Evolutionary conservation across 2,888 invertebrate species (phyloP).

Genomic region (Cotesia congregata): DNA sequence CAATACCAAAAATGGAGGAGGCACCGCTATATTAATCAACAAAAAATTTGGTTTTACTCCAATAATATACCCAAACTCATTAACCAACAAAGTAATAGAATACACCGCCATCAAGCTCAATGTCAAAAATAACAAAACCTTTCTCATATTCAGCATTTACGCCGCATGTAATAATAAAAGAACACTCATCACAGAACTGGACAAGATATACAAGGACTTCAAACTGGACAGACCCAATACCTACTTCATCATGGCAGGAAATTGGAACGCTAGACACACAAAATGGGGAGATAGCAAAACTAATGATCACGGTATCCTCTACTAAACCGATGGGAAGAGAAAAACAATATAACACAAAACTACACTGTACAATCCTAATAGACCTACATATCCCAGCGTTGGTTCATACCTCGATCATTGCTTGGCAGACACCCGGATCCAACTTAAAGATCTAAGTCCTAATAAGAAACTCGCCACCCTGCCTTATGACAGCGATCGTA

Average conservation of each 20-base stretch:
- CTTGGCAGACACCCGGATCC: neutral
- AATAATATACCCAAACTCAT: constrained; percentile 18
- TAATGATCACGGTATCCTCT: constrained; percentile 30
- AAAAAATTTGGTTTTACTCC: neutral
- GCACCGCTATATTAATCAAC: constrained; percentile 21
- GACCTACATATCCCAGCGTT: neutral
- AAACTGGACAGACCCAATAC: constrained; percentile 29
- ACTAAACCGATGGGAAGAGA: constrained; percentile 7
- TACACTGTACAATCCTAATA: neutral
- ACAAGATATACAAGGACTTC: constrained; percentile 25
- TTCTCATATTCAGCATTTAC: constrained; percentile 15
- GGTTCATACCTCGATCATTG: constrained; percentile 19
- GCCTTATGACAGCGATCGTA: neutral
- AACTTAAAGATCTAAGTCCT: neutral
- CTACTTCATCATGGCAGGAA: constrained; percentile 44
- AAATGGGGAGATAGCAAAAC: constrained; percentile 1
- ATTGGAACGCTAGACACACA: constrained; percentile 45
- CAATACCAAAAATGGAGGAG: constrained; percentile 7
- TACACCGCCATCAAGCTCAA: constrained; percentile 7
- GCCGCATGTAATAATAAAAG: neutral
- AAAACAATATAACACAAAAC: neutral
- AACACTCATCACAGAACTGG: constrained; percentile 37
- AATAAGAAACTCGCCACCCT: neutral
- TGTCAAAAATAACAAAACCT: neutral
- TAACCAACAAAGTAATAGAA: neutral